Percentiles rank a stretch among this genome's conserved stretches.
phyloP scores from a whole-genome alignment of 2,113 vertebrate species.

The Carassius auratus region DNA sequence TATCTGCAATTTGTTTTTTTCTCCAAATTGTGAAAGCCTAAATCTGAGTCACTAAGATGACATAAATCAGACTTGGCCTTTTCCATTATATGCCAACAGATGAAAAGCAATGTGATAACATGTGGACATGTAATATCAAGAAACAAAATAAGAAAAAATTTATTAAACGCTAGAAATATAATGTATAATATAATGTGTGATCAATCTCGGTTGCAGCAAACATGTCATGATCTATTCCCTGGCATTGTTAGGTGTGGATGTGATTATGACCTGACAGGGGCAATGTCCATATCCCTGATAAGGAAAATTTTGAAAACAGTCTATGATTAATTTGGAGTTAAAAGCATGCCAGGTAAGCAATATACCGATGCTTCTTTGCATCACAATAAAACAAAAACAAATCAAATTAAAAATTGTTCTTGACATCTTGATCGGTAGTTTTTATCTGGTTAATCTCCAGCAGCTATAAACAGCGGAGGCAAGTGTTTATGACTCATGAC shows the following conservation, averaged over 20 bases:
- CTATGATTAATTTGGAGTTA: conserved; percentile 30
- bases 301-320: conserved; percentile 20
- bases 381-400: conserved; percentile 14
- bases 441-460: background rate
- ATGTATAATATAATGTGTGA: background rate
- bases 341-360: conserved; percentile 13
- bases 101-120: background rate
- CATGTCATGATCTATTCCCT: background rate
- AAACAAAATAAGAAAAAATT: background rate
- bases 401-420: background rate
- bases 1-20: background rate
- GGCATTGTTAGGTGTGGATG: conserved; percentile 23
- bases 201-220: background rate
- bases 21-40: background rate
- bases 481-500: background rate
- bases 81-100: background rate
- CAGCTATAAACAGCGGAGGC: background rate
- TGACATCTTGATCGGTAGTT: background rate
- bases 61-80: background rate
- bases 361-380: background rate
- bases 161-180: background rate
- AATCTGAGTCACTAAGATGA: background rate
- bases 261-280: conserved; percentile 6
- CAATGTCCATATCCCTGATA: conserved; percentile 50
- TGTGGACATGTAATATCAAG: background rate